These are phyloP conservation scores for Labeo calbasu DNA, from an alignment of 2,797 vertebrate species.

Conservation along the genomic window DNA sequence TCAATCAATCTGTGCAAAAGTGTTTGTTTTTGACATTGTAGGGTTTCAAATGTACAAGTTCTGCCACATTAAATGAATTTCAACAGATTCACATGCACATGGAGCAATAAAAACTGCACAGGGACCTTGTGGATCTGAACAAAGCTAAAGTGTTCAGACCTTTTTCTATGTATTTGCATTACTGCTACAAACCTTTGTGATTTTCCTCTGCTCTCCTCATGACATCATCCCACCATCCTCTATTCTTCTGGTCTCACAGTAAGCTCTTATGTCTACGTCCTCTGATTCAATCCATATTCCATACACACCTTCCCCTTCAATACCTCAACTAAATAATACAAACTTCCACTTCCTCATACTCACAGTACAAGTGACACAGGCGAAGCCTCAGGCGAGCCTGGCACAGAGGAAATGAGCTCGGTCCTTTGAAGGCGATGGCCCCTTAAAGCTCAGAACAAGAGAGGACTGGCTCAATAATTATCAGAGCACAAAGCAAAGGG, in stretches of 20 bases:
- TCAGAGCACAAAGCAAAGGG: conserved; percentile 44
- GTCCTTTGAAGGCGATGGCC: conserved; percentile 54
- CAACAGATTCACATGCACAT: background rate
- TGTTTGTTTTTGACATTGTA: background rate
- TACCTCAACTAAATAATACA: conserved; percentile 40
- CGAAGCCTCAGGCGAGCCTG: conserved; percentile 54
- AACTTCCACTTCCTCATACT: conserved; percentile 41
- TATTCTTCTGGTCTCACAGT: background rate
- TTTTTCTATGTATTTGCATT: background rate
- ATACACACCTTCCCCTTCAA: conserved; percentile 13
- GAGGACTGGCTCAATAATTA: conserved; percentile 60
- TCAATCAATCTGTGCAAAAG: background rate
- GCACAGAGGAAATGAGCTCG: conserved; percentile 56
- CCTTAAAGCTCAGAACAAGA: conserved; percentile 52
- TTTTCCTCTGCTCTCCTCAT: background rate
- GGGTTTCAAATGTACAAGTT: background rate
- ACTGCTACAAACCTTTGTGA: background rate
- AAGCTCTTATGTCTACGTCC: background rate
- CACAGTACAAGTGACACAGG: conserved; percentile 43
- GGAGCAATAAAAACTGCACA: background rate
- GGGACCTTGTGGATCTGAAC: background rate
- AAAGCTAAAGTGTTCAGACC: too few species aligned
- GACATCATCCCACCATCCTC: conserved; percentile 5
- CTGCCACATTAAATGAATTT: background rate
- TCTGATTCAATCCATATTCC: conserved; percentile 16